These are phyloP conservation scores for Falco naumanni DNA, from an alignment of 2,797 vertebrate genomes.

Conservation along the genomic window DNA sequence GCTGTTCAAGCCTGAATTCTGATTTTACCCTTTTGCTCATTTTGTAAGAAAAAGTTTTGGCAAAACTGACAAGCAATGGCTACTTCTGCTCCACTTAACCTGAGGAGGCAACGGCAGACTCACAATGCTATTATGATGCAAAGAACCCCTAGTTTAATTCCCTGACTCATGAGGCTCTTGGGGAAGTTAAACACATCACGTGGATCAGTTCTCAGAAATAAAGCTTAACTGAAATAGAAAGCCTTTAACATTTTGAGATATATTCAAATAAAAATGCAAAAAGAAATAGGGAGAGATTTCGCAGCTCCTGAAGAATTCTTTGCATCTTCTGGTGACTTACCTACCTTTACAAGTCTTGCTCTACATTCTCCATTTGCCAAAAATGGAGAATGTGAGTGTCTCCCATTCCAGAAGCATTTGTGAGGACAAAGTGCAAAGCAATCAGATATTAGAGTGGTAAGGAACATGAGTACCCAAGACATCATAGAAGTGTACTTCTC, in stretches of 20 bases:
- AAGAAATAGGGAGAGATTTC: neutral
- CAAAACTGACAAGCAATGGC: neutral
- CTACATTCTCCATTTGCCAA: neutral
- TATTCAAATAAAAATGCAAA: neutral
- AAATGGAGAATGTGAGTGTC: neutral
- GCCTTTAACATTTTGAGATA: neutral
- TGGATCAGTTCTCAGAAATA: neutral
- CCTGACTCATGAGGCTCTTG: neutral
- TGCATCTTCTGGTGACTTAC: neutral
- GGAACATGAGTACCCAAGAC: neutral
- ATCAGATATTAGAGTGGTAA: neutral
- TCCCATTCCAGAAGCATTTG: neutral
- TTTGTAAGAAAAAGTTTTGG: neutral
- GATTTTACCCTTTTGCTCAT: neutral
- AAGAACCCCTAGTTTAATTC: neutral
- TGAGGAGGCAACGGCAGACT: neutral
- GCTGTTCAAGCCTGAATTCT: neutral
- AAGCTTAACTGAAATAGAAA: neutral
- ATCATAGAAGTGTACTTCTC: neutral
- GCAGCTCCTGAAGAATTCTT: neutral
- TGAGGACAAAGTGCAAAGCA: neutral
- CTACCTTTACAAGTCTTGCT: neutral
- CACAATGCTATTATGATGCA: rapidly evolving
- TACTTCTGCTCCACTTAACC: neutral
- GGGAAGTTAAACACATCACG: neutral